Conservation (phyloP, 2,888 invertebrate species). For the Eugnorisma glareosa region DNA sequence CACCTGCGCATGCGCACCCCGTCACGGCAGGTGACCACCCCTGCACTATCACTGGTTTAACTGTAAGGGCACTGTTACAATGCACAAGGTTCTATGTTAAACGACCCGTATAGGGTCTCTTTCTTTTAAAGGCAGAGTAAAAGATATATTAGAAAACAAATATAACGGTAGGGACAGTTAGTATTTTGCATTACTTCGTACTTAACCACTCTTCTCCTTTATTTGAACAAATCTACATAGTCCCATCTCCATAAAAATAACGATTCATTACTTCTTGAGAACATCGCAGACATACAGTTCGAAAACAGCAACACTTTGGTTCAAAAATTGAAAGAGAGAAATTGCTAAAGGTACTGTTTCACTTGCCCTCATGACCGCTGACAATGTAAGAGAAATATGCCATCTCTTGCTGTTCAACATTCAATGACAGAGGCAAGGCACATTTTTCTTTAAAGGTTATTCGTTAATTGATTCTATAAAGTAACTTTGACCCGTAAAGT, state of each 20-base stretch:
- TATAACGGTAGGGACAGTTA: too few species aligned
- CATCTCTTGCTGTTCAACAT: constrained; percentile 1
- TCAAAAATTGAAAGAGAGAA: not conserved
- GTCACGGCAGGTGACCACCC: constrained; percentile 85
- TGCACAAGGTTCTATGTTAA: constrained; percentile 3
- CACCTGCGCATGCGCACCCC: constrained; percentile 73
- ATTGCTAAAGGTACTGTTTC: not conserved
- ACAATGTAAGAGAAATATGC: not conserved
- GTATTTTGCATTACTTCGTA: too few species aligned
- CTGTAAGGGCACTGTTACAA: constrained; percentile 15
- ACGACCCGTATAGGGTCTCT: constrained; percentile 25
- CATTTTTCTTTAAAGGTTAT: not conserved
- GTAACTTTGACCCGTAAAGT: constrained; percentile 44
- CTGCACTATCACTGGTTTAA: constrained; percentile 49
- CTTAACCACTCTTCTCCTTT: too few species aligned
- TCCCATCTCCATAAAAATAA: not conserved
- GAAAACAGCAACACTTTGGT: not conserved
- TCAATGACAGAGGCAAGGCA: not conserved
- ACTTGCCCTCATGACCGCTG: not conserved
- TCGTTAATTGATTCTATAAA: not conserved
- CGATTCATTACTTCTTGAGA: not conserved
- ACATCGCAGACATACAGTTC: not conserved
- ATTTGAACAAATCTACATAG: not conserved
- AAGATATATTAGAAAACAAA: too few species aligned
- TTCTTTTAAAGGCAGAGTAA: not conserved